Evolutionary conservation across 2,797 vertebrate species (phyloP), one percentile per base, ranked within the genome.

Genomic region (Myotis planiceps): DNA sequence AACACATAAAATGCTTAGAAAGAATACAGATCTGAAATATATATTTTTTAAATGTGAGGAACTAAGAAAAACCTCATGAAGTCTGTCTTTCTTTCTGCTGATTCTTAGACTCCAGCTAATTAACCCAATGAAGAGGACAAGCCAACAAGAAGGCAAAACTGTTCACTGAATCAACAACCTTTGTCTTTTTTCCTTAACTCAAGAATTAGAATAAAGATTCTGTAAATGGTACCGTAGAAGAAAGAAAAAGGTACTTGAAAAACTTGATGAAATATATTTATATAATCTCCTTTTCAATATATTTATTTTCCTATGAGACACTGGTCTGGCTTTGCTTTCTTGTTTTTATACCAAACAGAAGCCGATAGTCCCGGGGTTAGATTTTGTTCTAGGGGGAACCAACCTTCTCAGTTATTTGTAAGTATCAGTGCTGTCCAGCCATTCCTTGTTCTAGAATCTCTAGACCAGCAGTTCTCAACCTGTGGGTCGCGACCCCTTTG

Each of bases 351-450:
- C 16, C 29, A 23, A 37, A 83, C 2, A 49, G 88, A 72, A 47
- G 76, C 9, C 8, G 60, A n/a, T 3, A 69, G 42, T 47, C 19
- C 25, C 1, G 9, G 49, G 55, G 65, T 69, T 42, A 71, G 58
- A 60, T 37, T 83, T 23, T 34, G 45, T 34, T 69, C 39, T 9
- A 32, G 9, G n/a, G n/a, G 42, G 47, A 91, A 29, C 2, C 29
- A 15, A 49, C 9, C 23, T 63, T 60, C 29, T 25, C 18, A 63
- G 34, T 27, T 37, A 58, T 34, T 0, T 45, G 79, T n/a, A 86
- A 47, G 9, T 15, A 19, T 15, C 42, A 8, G 37, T 0, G 3
- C 2, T 2, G 1, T 39, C n/a, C 9, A 72, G 6, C 23, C 3
- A 23, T 9, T 47, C 7, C 55, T 42, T 34, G 51, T 21, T 18